A percentile compares a stretch with the other conserved stretches of the same genome.
Conservation (phyloP, 2,888 invertebrate genomes). For the Tenthredo mesomela region DNA sequence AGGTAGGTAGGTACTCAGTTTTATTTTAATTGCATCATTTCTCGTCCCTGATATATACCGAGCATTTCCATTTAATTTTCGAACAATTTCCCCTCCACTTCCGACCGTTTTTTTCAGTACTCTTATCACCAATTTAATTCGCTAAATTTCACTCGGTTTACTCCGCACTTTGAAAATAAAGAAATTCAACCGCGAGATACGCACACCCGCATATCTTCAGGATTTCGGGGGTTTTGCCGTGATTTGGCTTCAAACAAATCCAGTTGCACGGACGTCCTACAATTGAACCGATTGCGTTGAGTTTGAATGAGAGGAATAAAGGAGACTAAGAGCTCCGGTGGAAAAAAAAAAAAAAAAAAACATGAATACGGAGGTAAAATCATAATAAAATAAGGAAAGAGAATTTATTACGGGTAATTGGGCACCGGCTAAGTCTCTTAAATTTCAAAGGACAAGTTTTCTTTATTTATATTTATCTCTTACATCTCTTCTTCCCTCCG, state of each 20-base stretch:
- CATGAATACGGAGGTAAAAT: background rate
- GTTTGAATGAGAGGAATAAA: conserved; percentile 4
- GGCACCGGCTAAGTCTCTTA: conserved; percentile 29
- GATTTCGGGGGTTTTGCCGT: background rate
- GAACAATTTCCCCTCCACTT: background rate
- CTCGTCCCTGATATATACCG: background rate
- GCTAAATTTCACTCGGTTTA: conserved; percentile 1
- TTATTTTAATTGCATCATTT: conserved; percentile 21
- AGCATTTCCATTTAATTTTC: conserved; percentile 6
- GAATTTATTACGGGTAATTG: conserved; percentile 43
- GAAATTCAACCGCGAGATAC: conserved; percentile 5
- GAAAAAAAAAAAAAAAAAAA: background rate
- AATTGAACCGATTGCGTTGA: background rate
- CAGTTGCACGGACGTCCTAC: background rate
- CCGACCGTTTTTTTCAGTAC: background rate
- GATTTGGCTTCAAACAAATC: conserved; percentile 23
- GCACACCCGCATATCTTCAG: background rate
- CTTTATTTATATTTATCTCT: conserved; percentile 16
- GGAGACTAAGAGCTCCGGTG: background rate
- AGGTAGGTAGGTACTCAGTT: background rate
- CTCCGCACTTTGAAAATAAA: background rate
- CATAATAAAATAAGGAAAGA: conserved; percentile 1
- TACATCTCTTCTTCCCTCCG: background rate
- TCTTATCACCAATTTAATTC: conserved; percentile 9
- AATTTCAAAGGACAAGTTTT: conserved; percentile 34